Conservation (phyloP, 2,797 vertebrate genomes). For the Spheniscus humboldti region DNA sequence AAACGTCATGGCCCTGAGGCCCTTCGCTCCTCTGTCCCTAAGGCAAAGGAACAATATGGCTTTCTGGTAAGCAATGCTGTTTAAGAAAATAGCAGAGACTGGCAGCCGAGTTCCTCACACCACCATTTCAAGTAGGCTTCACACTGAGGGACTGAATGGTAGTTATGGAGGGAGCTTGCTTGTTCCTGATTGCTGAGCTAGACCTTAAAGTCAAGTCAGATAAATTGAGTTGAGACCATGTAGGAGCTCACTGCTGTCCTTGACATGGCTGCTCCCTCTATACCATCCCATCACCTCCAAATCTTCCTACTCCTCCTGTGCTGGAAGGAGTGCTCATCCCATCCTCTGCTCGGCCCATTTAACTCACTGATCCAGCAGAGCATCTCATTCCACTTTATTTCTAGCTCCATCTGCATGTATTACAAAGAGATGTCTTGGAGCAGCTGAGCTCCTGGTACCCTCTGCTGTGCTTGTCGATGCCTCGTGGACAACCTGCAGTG, state of each 20-base stretch:
- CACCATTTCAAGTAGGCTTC: not conserved
- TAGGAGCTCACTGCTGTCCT: not conserved
- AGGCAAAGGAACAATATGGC: not conserved
- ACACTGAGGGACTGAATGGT: not conserved
- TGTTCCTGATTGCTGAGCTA: not conserved
- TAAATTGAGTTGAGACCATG: not conserved
- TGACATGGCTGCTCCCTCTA: not conserved
- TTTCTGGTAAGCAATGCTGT: not conserved
- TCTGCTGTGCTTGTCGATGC: not conserved
- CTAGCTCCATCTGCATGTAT: not conserved
- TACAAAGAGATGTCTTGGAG: not conserved
- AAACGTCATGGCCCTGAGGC: fast-evolving
- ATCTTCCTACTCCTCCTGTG: not conserved
- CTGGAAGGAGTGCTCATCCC: not conserved
- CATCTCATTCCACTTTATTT: not conserved
- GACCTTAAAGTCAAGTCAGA: not conserved
- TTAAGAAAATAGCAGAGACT: not conserved
- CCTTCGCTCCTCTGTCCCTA: not conserved
- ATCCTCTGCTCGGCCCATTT: not conserved
- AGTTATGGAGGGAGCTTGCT: not conserved
- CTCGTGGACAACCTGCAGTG: not conserved
- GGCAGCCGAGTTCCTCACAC: not conserved
- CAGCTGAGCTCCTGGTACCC: not conserved
- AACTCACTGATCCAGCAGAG: not conserved
- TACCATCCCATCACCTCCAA: not conserved